Conservation (phyloP, 2,797 vertebrate species). For the Chaenodraco wilsoni region DNA sequence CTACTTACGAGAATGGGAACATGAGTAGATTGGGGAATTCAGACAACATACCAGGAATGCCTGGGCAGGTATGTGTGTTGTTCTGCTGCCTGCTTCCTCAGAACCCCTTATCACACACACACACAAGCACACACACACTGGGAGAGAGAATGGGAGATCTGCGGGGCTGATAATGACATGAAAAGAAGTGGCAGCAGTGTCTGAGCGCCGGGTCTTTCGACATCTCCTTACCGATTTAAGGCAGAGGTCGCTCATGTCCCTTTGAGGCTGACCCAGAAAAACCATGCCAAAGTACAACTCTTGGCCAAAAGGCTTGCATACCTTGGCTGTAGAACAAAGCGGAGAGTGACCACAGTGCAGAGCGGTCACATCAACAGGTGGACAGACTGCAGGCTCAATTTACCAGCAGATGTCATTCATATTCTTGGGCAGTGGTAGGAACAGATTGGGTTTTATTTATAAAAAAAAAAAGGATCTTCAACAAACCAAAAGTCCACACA, state of each 20-base stretch:
- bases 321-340: constrained; percentile 50
- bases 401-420: constrained; percentile 64
- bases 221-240: constrained; percentile 38
- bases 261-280: constrained; percentile 50
- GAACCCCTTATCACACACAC: constrained; percentile 15
- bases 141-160: constrained; percentile 47
- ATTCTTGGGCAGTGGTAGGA: constrained; percentile 30
- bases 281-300: constrained; percentile 22
- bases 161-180: constrained; percentile 41
- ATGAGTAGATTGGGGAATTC: constrained; percentile 72
- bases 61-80: constrained; percentile 78
- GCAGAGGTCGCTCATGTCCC: constrained; percentile 32
- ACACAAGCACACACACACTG: neutral
- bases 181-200: constrained; percentile 35
- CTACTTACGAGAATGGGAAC: constrained; percentile 61
- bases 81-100: constrained; percentile 67
- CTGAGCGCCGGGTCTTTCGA: constrained; percentile 43
- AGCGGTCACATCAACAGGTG: constrained; percentile 67
- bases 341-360: constrained; percentile 39
- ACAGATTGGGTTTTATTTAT: constrained; percentile 41
- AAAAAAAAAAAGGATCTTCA: constrained; percentile 31
- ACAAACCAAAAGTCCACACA: constrained; percentile 33
- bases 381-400: constrained; percentile 58
- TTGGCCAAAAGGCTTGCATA: constrained; percentile 25
- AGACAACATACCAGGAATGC: constrained; percentile 77